phyloP scores from a whole-genome alignment of 2,113 vertebrate genomes.

The Terrapene triunguis region DNA sequence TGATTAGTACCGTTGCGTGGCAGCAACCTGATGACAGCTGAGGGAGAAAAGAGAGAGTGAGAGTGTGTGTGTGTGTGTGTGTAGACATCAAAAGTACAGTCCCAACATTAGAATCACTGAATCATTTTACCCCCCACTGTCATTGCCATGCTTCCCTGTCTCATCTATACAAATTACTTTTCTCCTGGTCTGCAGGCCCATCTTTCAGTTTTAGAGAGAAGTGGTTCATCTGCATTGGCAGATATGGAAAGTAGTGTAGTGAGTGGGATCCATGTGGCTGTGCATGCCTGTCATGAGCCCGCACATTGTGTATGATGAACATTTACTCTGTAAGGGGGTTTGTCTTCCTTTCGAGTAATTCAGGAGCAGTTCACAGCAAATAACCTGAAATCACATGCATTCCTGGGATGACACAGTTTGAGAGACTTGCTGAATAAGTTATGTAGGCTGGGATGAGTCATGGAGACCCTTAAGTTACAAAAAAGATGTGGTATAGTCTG shows the following conservation, averaged over 20 bases:
- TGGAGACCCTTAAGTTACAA: not conserved
- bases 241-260: accelerated
- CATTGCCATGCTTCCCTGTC: not conserved
- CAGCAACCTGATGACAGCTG: accelerated
- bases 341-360: not conserved
- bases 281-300: not conserved
- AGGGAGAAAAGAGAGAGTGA: accelerated
- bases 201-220: not conserved
- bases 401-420: accelerated
- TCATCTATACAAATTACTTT: not conserved
- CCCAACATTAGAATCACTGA: not conserved
- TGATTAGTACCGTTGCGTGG: accelerated
- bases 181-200: not conserved
- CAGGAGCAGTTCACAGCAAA: not conserved
- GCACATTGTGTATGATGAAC: not conserved
- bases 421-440: accelerated
- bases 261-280: not conserved
- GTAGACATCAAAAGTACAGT: not conserved
- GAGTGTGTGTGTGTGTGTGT: accelerated
- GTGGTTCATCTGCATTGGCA: accelerated
- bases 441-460: not conserved
- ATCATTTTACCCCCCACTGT: not conserved
- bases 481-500: not conserved
- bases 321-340: not conserved
- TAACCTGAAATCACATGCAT: accelerated